Conservation (phyloP, 2,888 invertebrate species). For the Taphrorychus bicolor region DNA sequence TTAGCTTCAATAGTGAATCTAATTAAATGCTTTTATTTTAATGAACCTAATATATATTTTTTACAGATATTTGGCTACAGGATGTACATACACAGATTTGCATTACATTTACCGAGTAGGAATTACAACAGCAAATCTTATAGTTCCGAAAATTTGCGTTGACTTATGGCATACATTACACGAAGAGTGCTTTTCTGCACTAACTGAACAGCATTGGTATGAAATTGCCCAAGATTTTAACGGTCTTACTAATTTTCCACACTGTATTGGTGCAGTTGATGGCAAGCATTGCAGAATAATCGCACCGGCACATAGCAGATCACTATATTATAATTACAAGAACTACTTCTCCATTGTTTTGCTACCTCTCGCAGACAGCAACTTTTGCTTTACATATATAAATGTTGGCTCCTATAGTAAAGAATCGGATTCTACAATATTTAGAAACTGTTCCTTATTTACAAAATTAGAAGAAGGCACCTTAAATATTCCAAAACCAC, state of each 20-base stretch:
- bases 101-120: slow-evolving; percentile 33
- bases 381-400: slow-evolving; percentile 22
- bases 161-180: slow-evolving; percentile 20
- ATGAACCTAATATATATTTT: slow-evolving; percentile 17
- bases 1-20: slow-evolving; percentile 15
- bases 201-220: slow-evolving; percentile 28
- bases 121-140: slow-evolving; percentile 31
- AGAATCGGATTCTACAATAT: slow-evolving; percentile 13
- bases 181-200: slow-evolving; percentile 28
- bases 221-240: slow-evolving; percentile 37
- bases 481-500: slow-evolving; percentile 22
- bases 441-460: too few species aligned
- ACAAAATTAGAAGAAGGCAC: slow-evolving; percentile 25
- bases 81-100: slow-evolving; percentile 27
- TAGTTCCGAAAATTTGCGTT: slow-evolving; percentile 26
- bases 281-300: slow-evolving; percentile 35
- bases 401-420: slow-evolving; percentile 22
- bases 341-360: slow-evolving; percentile 21
- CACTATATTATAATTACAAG: slow-evolving; percentile 28
- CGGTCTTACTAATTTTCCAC: slow-evolving; percentile 39
- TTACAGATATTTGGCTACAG: slow-evolving; percentile 33
- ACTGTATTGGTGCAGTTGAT: slow-evolving; percentile 27
- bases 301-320: slow-evolving; percentile 11
- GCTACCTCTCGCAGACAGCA: slow-evolving; percentile 14
- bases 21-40: slow-evolving; percentile 15